These are phyloP conservation scores for Psilopsiagon aymara DNA, from an alignment of 2,113 vertebrate species.

Conservation along the genomic window DNA sequence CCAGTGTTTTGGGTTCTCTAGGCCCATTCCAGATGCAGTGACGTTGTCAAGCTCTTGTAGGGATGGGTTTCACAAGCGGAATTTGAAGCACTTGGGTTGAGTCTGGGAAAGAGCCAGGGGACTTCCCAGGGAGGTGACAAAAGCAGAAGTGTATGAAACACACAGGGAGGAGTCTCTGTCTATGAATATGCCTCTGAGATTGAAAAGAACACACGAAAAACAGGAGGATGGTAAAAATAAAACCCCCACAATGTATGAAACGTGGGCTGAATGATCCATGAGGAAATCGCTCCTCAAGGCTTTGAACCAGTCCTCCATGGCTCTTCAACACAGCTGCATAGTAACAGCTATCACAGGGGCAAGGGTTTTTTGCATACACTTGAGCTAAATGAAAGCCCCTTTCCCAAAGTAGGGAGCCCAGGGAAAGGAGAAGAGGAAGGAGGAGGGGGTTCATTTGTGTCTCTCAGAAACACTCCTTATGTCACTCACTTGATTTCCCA, in stretches of 20 bases:
- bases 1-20: background rate
- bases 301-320: background rate
- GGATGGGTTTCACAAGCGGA: background rate
- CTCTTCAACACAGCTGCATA: background rate
- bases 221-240: background rate
- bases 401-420: background rate
- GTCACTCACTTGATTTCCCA: background rate
- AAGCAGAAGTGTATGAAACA: background rate
- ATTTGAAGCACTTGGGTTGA: background rate
- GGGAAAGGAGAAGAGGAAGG: background rate
- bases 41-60: background rate
- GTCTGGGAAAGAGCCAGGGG: background rate
- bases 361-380: background rate
- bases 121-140: background rate
- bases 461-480: background rate
- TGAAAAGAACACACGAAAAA: background rate
- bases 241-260: background rate
- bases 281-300: background rate
- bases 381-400: background rate
- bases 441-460: background rate
- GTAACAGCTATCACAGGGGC: background rate
- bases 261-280: accelerated
- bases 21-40: background rate
- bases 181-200: background rate
- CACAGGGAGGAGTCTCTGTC: background rate